These are phyloP conservation scores for Sebastolobus altivelis DNA, from an alignment of 2,797 vertebrate genomes.

Conservation along the genomic window DNA sequence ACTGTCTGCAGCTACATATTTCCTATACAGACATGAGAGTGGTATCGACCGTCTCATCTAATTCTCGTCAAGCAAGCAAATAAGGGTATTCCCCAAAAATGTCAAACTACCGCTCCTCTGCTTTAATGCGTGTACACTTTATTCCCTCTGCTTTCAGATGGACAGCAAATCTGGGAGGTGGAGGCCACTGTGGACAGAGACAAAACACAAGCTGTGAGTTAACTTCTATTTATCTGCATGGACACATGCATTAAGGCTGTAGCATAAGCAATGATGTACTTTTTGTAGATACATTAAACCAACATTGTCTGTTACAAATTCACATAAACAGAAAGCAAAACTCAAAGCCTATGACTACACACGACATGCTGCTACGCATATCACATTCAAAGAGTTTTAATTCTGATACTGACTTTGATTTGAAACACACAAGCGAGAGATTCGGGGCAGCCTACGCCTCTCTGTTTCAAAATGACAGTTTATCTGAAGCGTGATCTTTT, in stretches of 20 bases:
- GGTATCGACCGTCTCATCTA: not conserved
- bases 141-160: conserved; percentile 83
- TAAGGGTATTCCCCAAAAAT: not conserved
- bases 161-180: conserved; percentile 95
- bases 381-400: not conserved
- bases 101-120: not conserved
- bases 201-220: conserved; percentile 95
- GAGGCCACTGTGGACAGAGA: conserved; percentile 95
- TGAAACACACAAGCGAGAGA: not conserved
- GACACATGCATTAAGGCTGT: not conserved
- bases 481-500: not conserved
- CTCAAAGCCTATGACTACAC: not conserved
- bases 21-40: not conserved
- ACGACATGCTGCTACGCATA: not conserved
- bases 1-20: not conserved
- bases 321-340: conserved; percentile 23
- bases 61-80: not conserved
- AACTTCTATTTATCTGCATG: not conserved
- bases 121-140: not conserved
- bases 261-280: too few species aligned
- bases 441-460: not conserved
- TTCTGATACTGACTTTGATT: not conserved
- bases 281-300: not conserved
- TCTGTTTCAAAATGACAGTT: not conserved
- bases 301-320: not conserved